Conservation (phyloP, 2,888 invertebrate genomes). For the Phorcus lineatus region DNA sequence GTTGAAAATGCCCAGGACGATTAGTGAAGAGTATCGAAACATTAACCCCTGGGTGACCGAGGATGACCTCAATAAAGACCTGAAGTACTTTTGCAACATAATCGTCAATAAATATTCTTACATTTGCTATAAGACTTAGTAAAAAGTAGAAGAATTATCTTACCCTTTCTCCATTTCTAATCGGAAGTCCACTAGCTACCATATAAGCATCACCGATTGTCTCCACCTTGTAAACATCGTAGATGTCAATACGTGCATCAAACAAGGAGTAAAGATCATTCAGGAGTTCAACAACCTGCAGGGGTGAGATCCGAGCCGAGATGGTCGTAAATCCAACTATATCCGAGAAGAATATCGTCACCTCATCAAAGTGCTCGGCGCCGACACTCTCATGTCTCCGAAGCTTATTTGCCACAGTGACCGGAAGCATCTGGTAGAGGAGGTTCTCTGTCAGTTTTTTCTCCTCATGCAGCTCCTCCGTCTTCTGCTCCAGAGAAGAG, state of each 20-base stretch:
- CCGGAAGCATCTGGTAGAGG: conserved; percentile 67
- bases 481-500: conserved; percentile 49
- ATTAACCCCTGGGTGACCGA: no score
- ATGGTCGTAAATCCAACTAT: conserved; percentile 54
- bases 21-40: no score
- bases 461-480: conserved; percentile 58
- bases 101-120: no score
- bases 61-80: no score
- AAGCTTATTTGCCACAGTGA: conserved; percentile 55
- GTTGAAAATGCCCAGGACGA: no score
- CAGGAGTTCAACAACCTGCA: conserved; percentile 63
- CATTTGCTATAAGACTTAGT: no score
- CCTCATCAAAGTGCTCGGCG: conserved; percentile 48
- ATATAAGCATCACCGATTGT: conserved; percentile 66
- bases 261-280: conserved; percentile 63
- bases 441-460: conserved; percentile 65
- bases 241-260: conserved; percentile 60
- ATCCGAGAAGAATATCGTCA: conserved; percentile 52
- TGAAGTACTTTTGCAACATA: no score
- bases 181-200: conserved; percentile 65
- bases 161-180: conserved; percentile 55
- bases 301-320: conserved; percentile 44
- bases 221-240: conserved; percentile 67
- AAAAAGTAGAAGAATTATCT: no score
- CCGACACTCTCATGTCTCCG: conserved; percentile 38